Conservation (phyloP, 1,140 invertebrate species). For the Heliconius hermathena region DNA sequence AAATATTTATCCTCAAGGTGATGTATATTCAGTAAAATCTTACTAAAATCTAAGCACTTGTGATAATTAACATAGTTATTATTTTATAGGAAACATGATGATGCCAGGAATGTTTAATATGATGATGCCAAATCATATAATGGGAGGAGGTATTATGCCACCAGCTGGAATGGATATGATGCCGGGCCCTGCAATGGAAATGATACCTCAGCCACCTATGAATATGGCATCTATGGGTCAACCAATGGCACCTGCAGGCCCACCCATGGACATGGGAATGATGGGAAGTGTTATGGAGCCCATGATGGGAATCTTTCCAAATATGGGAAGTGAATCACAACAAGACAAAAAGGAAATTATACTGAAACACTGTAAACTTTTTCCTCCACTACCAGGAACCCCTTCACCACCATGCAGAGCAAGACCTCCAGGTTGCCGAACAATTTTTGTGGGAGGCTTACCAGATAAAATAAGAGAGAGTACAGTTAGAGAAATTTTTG, state of each 20-base stretch:
- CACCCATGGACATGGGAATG: constrained; percentile 69
- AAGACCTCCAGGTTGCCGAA: constrained; percentile 94
- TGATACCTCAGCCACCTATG: constrained; percentile 57
- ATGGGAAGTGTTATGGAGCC: constrained; percentile 75
- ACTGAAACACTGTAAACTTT: constrained; percentile 92
- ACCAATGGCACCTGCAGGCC: constrained; percentile 44
- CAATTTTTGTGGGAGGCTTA: constrained; percentile 96
- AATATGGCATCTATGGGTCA: constrained; percentile 61
- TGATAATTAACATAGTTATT: neutral
- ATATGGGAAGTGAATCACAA: constrained; percentile 47
- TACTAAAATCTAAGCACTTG: neutral
- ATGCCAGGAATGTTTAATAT: constrained; percentile 65
- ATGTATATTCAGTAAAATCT: neutral
- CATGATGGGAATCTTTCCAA: constrained; percentile 68
- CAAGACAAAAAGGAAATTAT: constrained; percentile 91
- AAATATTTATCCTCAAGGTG: constrained; percentile 72
- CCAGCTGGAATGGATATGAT: constrained; percentile 64
- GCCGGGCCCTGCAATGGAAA: constrained; percentile 57
- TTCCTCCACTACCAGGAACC: constrained; percentile 93
- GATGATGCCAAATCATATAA: constrained; percentile 73
- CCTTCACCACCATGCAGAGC: constrained; percentile 92
- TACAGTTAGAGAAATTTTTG: constrained; percentile 95
- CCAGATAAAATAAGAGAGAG: constrained; percentile 95
- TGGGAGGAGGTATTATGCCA: constrained; percentile 57
- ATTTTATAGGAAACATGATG: constrained; percentile 60